Base-by-base conservation (phyloP, 1,140 invertebrate species). In the Sarcophaga peregrina region DNA sequence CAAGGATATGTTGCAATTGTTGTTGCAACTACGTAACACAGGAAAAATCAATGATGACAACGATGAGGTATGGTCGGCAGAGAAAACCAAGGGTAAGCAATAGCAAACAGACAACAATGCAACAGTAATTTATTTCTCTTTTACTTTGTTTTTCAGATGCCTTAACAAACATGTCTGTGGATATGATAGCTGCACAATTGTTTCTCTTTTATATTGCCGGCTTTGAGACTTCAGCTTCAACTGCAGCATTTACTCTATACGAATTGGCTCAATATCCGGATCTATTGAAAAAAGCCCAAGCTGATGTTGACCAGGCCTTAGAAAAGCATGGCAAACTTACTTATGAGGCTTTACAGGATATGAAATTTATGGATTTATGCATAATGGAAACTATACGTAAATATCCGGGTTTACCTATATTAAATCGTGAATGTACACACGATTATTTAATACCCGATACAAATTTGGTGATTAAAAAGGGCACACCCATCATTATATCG, bases 211-310 rank as follows among this genome's bases (percentile, higher is more conserved):
- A 94, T 86, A 83, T 93, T 13, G 94, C 93, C 54, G 94, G 94
- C 48, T 95, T 93, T 86, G 94, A 95, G 84, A 95, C 94, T 0
- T 93, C 94, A 0, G 92, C 93, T 3, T 92, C 92, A 9, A 91
- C 93, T 0, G 90, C 94, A 8, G 91, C 92, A 52, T 93, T 92
- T 84, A 90, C 91, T 6, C 78, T 92, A 1, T 93, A 93, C 84
- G 91, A 92, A 85, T 88, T 95, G 81, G 92, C 94, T 4, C 86
- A 90, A 73, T 89, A 94, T 86, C 91, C 91, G 15, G 91, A 92
- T 5, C 90, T 93, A 17, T 94, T 94, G 84, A 86, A 92, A 20
- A 91, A 90, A 85, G 86, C 94, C 0, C 86, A 91, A n/a, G 82
- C 91, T 47, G 94, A 95, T 90, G 91, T 95, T 7, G 83, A 90